These are phyloP conservation scores for Epinotia nisella DNA, from an alignment of 2,888 invertebrate species.

Conservation along the genomic window DNA sequence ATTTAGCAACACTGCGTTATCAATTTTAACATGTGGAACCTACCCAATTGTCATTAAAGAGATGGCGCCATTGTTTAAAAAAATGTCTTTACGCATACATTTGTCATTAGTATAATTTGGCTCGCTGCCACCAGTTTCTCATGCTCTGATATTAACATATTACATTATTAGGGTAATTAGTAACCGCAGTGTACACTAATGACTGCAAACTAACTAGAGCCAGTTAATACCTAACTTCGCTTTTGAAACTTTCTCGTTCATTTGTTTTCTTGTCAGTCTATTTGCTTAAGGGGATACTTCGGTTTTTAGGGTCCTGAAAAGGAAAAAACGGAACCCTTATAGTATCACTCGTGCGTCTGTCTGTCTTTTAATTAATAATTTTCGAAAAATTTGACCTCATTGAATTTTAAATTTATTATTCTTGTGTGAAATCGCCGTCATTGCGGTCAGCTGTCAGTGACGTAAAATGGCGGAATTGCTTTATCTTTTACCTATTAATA, in stretches of 20 bases:
- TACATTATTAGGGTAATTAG: constrained; percentile 25
- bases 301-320: too few species aligned
- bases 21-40: too few species aligned
- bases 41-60: neutral
- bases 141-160: constrained; percentile 10
- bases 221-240: neutral
- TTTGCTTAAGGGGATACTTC: neutral
- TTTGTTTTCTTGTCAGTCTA: neutral
- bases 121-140: neutral
- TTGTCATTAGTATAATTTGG: constrained; percentile 5
- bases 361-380: too few species aligned
- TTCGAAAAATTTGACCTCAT: too few species aligned
- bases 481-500: too few species aligned
- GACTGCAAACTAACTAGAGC: constrained; percentile 2
- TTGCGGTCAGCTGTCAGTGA: too few species aligned
- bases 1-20: too few species aligned
- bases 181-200: neutral
- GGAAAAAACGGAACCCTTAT: too few species aligned
- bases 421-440: too few species aligned
- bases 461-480: too few species aligned
- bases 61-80: neutral
- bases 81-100: neutral
- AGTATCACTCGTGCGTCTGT: too few species aligned
- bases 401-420: too few species aligned
- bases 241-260: neutral